Evolutionary conservation across 2,113 vertebrate species (phyloP).

Genomic region (Ammodytes marinus): DNA sequence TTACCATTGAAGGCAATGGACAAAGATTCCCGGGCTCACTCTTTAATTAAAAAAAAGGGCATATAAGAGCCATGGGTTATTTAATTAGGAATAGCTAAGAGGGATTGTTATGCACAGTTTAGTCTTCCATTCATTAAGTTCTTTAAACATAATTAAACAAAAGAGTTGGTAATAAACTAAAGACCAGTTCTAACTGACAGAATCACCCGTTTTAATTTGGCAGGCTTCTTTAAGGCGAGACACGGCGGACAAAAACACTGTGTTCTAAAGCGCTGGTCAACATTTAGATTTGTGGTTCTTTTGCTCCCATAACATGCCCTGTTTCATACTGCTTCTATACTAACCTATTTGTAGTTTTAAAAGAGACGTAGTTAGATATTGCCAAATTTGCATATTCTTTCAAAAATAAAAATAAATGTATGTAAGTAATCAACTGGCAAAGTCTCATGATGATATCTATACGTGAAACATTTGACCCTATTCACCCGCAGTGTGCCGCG

Average conservation of each 20-base stretch:
- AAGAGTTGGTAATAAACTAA: constrained; percentile 3
- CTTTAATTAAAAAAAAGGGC: constrained; percentile 6
- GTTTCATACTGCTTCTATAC: no score
- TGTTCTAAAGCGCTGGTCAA: no score
- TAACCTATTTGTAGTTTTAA: no score
- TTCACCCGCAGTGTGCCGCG: background rate
- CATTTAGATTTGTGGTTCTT: no score
- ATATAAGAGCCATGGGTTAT: constrained; percentile 2
- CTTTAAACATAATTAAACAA: constrained; percentile 27
- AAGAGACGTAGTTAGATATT: no score
- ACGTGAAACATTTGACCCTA: no score
- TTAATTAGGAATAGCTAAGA: constrained; percentile 23
- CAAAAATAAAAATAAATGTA: no score
- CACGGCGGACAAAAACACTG: no score
- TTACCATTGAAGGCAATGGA: background rate
- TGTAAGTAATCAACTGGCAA: no score
- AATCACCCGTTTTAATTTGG: background rate
- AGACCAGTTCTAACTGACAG: background rate
- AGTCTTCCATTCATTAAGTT: constrained; percentile 34
- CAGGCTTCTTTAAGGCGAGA: background rate
- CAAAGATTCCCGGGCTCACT: background rate
- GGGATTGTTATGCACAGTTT: constrained; percentile 31
- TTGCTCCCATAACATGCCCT: no score
- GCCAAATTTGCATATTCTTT: no score
- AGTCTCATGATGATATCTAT: no score